phyloP scores from a whole-genome alignment of 2,113 vertebrate genomes.

The Riparia riparia region DNA sequence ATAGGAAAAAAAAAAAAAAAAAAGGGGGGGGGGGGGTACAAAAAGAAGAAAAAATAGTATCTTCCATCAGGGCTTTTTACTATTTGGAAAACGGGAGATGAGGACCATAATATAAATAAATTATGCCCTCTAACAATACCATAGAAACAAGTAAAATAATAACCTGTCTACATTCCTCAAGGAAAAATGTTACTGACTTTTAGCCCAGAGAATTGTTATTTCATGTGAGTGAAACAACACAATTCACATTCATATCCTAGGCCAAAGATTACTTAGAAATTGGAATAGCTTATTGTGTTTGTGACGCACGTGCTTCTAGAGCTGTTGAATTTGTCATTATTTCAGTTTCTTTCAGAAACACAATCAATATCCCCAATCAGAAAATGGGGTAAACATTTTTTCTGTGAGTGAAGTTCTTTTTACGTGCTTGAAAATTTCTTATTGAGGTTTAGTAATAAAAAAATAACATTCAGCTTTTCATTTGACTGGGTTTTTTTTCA shows the following conservation, averaged over 20 bases:
- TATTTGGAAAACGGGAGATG: background rate
- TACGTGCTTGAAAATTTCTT: background rate
- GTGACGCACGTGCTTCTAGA: background rate
- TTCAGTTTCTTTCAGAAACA: background rate
- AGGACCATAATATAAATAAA: background rate
- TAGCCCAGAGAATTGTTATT: background rate
- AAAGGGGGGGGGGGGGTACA: accelerated
- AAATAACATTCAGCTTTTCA: background rate
- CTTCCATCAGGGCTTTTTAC: background rate
- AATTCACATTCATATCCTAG: background rate
- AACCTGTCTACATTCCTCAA: background rate
- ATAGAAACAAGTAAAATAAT: background rate
- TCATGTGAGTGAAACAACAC: background rate
- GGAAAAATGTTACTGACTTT: background rate
- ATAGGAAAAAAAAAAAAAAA: background rate
- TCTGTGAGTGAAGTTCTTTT: background rate
- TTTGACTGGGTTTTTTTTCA: background rate
- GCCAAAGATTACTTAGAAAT: background rate
- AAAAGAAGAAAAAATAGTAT: background rate
- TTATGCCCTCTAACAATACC: background rate
- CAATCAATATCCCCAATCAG: background rate
- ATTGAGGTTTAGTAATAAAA: background rate
- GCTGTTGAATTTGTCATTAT: background rate
- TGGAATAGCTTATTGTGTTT: background rate
- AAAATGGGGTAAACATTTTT: background rate